Evolutionary conservation across 2,888 invertebrate species (phyloP), one percentile per base, ranked within the genome.

Genomic region (Pachymerium ferrugineum): DNA sequence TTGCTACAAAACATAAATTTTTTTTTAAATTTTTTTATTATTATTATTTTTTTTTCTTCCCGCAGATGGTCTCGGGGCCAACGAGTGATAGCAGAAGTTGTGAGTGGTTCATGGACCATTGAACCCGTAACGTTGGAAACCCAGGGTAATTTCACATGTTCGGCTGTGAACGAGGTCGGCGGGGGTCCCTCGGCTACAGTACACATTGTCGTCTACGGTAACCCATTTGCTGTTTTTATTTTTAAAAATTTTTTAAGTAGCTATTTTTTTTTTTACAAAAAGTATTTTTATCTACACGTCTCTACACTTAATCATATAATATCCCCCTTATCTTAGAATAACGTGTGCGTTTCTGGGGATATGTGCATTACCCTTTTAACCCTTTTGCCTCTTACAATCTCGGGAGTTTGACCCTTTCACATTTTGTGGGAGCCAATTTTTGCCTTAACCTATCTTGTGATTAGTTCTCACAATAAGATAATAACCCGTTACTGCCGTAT

Each of bases 61-160:
- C 69, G 69, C 84, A 88, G 90, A 72, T 94, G 94, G 94, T 86
- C 88, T 79, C 88, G 93, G 74, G 92, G 92, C 68, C 88, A 89
- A 0, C 88, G 90, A 70, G 86, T 88, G 19, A 87, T 93, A 29
- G 87, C 88, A 74, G 92, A 93, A 80, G 88, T 91, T 74, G 90
- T 89, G 30, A 88, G 89, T 3, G 86, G 89, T 77, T 89, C 89
- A 79, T 91, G 91, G 87, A 90, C 89, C 30, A 90, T 94, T 76
- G 89, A 90, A 77, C 91, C 93, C 0, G 94, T 93, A 14, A 90
- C 91, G 12, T 84, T 96, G 76, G 91, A 92, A 81, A 92, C 92
- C 71, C 88, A 93, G 76, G 92, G 92, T 79, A 93, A 93, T 85
- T 95, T 94, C 85, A 91, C 93, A 0, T 97, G 97, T 81, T 87